phyloP scores from a whole-genome alignment of 2,113 vertebrate species.

The Hydrolagus affinis region DNA sequence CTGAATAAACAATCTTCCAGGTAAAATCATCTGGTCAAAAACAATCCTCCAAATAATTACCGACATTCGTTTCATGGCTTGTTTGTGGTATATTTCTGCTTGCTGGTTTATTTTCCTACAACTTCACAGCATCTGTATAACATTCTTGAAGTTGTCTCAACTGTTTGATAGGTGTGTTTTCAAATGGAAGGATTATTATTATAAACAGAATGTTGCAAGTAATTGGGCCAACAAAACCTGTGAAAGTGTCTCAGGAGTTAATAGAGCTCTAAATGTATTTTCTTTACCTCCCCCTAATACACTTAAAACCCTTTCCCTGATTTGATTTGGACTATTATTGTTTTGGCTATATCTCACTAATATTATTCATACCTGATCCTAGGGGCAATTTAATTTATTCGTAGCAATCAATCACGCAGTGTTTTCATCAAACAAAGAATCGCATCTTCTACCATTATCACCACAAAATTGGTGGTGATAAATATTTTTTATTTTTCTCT shows the following conservation, averaged over 20 bases:
- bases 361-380: slow-evolving; percentile 4
- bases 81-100: too few relatives aligned
- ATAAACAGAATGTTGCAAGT: not conserved
- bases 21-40: too few relatives aligned
- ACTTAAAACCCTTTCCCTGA: not conserved
- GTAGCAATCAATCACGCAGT: not conserved
- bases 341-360: not conserved
- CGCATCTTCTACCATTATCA: not conserved
- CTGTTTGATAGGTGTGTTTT: too few relatives aligned
- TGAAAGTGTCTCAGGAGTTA: not conserved
- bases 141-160: too few relatives aligned
- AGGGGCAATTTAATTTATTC: not conserved
- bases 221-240: not conserved
- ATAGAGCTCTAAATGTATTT: not conserved
- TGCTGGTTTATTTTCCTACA: too few relatives aligned
- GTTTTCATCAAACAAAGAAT: not conserved
- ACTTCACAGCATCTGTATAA: too few relatives aligned
- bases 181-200: too few relatives aligned
- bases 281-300: not conserved
- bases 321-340: not conserved
- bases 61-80: too few relatives aligned
- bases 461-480: not conserved
- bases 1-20: too few relatives aligned
- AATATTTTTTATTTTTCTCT: slow-evolving; percentile 12
- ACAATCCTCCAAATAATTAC: too few relatives aligned